Evolutionary conservation across 2,797 vertebrate species (phyloP), one percentile per base, ranked within the genome.

Genomic region (Xenops minutus): DNA sequence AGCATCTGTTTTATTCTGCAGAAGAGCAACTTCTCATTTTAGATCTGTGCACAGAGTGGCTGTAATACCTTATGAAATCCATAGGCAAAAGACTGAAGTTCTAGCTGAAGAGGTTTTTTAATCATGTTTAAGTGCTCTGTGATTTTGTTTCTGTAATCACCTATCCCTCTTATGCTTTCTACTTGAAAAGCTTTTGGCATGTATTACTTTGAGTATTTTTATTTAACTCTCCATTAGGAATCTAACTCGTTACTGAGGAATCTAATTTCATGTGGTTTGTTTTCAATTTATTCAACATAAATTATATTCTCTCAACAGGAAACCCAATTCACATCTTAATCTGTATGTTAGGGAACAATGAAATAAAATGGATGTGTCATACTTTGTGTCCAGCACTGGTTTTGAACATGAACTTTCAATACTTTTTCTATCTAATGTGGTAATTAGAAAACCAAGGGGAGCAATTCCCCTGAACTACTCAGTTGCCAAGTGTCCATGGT

Each of bases 221-320:
- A 94, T 79, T 89, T 82, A 94, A 84, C 32, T 85, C 56, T 86
- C 56, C 44, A 83, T 85, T 89, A 94, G 71, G 44, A 96, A 85
- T 14, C 55, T 37, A 85, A 59, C 43, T 83, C 44, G 66, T 88
- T 91, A 83, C 48, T 75, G 80, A 39, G 51, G 20, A 88, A 89
- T 93, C 73, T 82, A 46, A 93, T 91, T 93, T 79, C 55, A 91
- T 7, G 41, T 79, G 18, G 34, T 74, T 92, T 77, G 55, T 64
- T 96, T 93, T 95, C 80, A 82, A 41, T 85, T 92, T 83, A 73
- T 75, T 90, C 52, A 84, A 86, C n/a, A 55, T 62, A 92, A 93
- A 93, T 80, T 55, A 46, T 19, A 46, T 86, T 89, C 62, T 74
- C 63, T 94, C 5, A 9, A 27, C 3, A 2, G 52, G 59, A 89